These are phyloP conservation scores for Cyprinella venusta DNA, from an alignment of 2,797 vertebrate genomes.

Conservation along the genomic window DNA sequence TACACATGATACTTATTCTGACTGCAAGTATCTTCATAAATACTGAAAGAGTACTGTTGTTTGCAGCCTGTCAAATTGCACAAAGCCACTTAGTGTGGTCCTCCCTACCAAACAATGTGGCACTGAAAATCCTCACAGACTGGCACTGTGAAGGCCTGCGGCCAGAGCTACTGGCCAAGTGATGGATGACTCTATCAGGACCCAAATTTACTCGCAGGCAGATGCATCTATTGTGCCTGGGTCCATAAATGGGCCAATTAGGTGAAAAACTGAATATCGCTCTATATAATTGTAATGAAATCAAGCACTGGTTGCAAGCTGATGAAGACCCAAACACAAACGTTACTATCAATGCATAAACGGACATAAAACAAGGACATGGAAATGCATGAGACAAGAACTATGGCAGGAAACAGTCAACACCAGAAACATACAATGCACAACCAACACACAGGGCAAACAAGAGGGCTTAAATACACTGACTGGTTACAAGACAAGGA, in stretches of 20 bases:
- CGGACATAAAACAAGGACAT: too few species aligned
- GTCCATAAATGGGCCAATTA: conserved; percentile 52
- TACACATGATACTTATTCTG: not conserved
- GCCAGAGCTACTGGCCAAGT: conserved; percentile 42
- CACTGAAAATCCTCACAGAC: conserved; percentile 39
- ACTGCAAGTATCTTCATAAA: not conserved
- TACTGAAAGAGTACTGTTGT: not conserved
- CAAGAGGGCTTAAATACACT: too few species aligned
- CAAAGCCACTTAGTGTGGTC: conserved; percentile 46
- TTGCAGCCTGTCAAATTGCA: conserved; percentile 31
- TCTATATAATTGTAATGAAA: conserved; percentile 11
- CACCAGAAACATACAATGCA: too few species aligned
- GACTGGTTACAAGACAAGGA: too few species aligned
- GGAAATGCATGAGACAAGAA: too few species aligned
- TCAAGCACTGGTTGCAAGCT: too few species aligned
- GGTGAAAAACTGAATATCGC: conserved; percentile 9
- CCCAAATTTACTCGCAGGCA: conserved; percentile 51
- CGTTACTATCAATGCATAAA: too few species aligned
- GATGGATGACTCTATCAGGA: conserved; percentile 56
- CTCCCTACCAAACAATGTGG: conserved; percentile 45
- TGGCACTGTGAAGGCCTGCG: conserved; percentile 26
- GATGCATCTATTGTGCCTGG: conserved; percentile 53
- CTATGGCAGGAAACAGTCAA: too few species aligned
- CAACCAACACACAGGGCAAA: too few species aligned
- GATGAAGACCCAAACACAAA: too few species aligned